Base-by-base conservation (phyloP, 2,113 vertebrate genomes). In the Capra hircus region DNA sequence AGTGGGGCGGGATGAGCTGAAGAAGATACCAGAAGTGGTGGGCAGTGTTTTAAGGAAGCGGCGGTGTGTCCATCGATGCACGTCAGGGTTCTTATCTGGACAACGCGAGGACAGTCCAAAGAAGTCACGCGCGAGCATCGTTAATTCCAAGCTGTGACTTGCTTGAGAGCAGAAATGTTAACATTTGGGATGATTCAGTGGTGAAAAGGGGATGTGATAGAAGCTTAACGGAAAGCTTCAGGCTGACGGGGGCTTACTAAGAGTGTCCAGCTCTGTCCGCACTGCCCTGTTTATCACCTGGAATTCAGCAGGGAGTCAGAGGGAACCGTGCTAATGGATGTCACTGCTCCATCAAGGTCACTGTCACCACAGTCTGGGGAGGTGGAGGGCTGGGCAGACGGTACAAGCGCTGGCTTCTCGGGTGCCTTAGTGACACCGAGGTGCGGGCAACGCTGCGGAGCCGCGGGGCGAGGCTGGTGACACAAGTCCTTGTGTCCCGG, bases 371-470 rank as follows among this genome's bases (percentile, higher is more conserved):
- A 57, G 23, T 30, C 64, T 12, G 1, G 8, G 50, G 71, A 85
- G 53, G 87, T 71, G 88, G 55, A 50, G 91, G 78, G 89, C 80
- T 40, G 91, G 62, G 78, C 93, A 81, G 95, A 90, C 43, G 94
- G 95, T 88, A 90, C 86, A 93, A 82, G 93, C 14, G 52, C 52
- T 85, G 81, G 80, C 52, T 94, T 85, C 95, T 91, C 81, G 14
- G 88, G 83, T 17, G 80, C 71, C 81, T 94, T 94, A 91, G 93
- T 94, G 93, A 97, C 91, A 90, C 71, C 88, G 74, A 90, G 96
- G 59, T 84, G 83, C 67, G 25, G 60, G 96, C 81, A 50, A 93
- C 92, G 62, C 97, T 82, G 45, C 67, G 91, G 86, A 90, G 77
- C 36, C 74, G 30, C 6, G 50, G 94, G 93, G 71, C 2, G 10